Base-by-base conservation (phyloP, 2,888 invertebrate genomes). In the Bellardia pandia region DNA sequence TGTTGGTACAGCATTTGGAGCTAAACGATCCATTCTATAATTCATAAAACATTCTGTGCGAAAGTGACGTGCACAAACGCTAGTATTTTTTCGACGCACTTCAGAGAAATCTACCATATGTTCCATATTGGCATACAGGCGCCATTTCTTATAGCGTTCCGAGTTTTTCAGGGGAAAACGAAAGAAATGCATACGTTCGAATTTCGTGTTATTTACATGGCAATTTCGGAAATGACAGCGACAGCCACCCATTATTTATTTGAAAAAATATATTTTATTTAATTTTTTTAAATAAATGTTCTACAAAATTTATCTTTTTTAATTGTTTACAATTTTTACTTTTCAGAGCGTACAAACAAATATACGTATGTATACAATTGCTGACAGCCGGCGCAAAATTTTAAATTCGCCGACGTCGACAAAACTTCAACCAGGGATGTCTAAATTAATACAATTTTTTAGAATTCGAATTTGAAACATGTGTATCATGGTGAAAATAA, bases 201-300 rank as follows among this genome's bases (percentile, higher is more conserved):
- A 88, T 7, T 93, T 93, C 66, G 92, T 91, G 0, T 94, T 94
- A 5, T 92, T 93, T 23, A 94, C 94, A 69, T 90, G 89, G 80
- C 95, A 95, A 58, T 93, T 91, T 83, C 94, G 94, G 87, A 94
- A 95, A 40, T 93, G 91, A 89, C 95, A 95, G 23, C 94, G 94
- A 85, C 94, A 94, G 3, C 95, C 95, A 56, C 95, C 95, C 95
- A 95, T 95, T 8, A 23, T 40, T 40, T 11, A n/a, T 3, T n/a
- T 62, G 3, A 33, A 5, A 2, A n/a, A 53, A 14, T 48, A 14
- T 14, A 14, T 13, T 51, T 14, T 14, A 11, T 51, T 51, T 16
- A 8, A 16, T 14, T 11, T 56, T 56, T 23, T 16, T 23, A 56
- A 56, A 23, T 7, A 8, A 11, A 56, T 56, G 1, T 51, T 13